Conservation (phyloP, 2,888 invertebrate genomes). For the Terebella lapidaria region DNA sequence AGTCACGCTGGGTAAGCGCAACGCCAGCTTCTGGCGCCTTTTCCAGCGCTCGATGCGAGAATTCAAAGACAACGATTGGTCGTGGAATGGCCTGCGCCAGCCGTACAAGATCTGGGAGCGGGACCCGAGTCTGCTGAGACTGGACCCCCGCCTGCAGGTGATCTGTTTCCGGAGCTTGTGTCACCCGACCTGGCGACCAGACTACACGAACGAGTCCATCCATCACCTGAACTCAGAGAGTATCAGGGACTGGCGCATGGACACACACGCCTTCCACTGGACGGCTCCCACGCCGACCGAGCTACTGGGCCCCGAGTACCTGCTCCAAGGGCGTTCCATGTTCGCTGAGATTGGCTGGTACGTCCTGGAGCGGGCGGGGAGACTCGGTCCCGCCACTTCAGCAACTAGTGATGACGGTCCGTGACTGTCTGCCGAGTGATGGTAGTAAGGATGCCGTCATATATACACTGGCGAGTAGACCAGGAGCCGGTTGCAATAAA, state of each 20-base stretch:
- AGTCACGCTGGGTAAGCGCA: constrained; percentile 34
- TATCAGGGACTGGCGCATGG: constrained; percentile 3
- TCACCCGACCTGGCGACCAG: constrained; percentile 6
- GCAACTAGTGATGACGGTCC: too few species aligned
- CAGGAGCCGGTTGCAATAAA: too few species aligned
- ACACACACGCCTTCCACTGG: constrained; percentile 10
- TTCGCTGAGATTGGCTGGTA: constrained; percentile 10
- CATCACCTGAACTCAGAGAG: not conserved
- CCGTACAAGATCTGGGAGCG: constrained; percentile 32
- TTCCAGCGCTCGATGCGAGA: constrained; percentile 20
- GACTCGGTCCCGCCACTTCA: too few species aligned
- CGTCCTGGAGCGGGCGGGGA: constrained; percentile 7
- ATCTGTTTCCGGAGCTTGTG: constrained; percentile 1
- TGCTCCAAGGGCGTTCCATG: not conserved
- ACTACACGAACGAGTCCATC: not conserved
- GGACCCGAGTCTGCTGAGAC: constrained; percentile 31
- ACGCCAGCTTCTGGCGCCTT: constrained; percentile 16
- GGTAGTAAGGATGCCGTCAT: too few species aligned
- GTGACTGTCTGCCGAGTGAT: too few species aligned
- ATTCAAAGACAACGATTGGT: constrained; percentile 20
- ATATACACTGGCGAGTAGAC: too few species aligned
- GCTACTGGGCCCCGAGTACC: not conserved
- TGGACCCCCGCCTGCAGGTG: constrained; percentile 37
- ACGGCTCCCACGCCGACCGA: constrained; percentile 8
- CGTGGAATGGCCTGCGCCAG: constrained; percentile 22